Percentiles rank a stretch among this genome's conserved stretches.
These are phyloP conservation scores for Cremastobaeus sp. DNA, from an alignment of 2,888 invertebrate species.

Conservation along the genomic window DNA sequence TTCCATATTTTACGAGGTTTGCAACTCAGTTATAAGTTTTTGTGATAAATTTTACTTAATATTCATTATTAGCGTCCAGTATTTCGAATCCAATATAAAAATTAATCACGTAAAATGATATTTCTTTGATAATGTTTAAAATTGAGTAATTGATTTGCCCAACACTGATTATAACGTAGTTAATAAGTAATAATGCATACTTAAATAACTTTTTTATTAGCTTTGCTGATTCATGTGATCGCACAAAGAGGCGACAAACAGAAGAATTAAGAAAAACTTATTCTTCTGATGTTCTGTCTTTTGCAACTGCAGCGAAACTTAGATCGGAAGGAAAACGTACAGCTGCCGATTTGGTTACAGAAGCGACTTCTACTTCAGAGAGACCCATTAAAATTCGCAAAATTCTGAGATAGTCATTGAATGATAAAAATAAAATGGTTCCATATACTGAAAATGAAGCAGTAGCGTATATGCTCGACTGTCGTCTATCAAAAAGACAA, in stretches of 20 bases:
- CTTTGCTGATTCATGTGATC: slow-evolving; percentile 4
- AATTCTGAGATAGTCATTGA: not conserved
- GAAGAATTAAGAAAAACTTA: not conserved
- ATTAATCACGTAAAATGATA: too few species aligned
- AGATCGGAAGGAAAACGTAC: slow-evolving; percentile 19
- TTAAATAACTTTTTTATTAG: too few species aligned
- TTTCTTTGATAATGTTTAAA: too few species aligned
- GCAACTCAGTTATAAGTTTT: too few species aligned
- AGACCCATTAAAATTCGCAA: slow-evolving; percentile 10
- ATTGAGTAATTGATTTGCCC: too few species aligned
- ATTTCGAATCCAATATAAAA: too few species aligned
- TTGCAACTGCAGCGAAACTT: slow-evolving; percentile 10
- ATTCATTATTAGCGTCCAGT: too few species aligned
- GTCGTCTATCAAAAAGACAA: not conserved
- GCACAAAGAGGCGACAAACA: slow-evolving; percentile 15
- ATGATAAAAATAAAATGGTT: not conserved
- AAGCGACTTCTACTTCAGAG: slow-evolving; percentile 9
- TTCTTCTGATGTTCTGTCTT: slow-evolving; percentile 2
- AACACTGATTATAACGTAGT: too few species aligned
- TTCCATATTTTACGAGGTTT: too few species aligned
- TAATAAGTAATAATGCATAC: too few species aligned
- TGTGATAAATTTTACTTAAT: too few species aligned
- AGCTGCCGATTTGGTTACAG: slow-evolving; percentile 11
- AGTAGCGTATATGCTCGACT: slow-evolving; percentile 8
- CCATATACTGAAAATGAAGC: slow-evolving; percentile 21